Base-by-base conservation (phyloP, 2,888 invertebrate genomes). In the Callyntrura guangdongensis region DNA sequence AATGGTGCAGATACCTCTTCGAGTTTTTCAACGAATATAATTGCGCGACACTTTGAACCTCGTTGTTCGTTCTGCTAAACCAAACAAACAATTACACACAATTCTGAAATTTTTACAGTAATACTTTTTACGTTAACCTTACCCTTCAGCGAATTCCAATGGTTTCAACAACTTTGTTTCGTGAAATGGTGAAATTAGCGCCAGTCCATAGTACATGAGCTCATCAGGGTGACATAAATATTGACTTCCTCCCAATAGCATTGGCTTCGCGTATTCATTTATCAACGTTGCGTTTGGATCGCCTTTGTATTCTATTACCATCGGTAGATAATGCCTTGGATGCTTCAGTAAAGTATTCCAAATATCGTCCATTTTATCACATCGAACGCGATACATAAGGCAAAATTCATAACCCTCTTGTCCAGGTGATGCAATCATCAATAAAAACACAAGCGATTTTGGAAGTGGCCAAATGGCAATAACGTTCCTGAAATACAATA, bases 131-230 rank as follows among this genome's bases (percentile, higher is more conserved):
- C 25, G 5, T 64, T 45, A n/a, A n/a, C n/a, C n/a, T 9, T 25
- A 83, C 83, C 67, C n/a, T 61, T 36, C 56, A 36, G 53, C 8
- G n/a, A 45, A 17, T 36, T 79, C 69, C 2, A 59, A 4, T n/a
- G 90, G 90, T 53, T 64, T 86, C 9, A 90, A 36, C 8, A 56
- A 49, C 14, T 83, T 61, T 0, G 74, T 36, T 14, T 53, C 82
- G n/a, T 53, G 27, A 22, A 86, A 47, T 0, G 86, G 86, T 1
- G 90, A 90, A n/a, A 86, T 59, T 0, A 90, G 20, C 0, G 90
- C 49, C 12, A 90, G 17, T 0, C 90, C 86, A 27, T 86, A 90
- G 61, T 47, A 74, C 0, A 45, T 22, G 0, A 9, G 17, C 14
- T 47, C 81, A 14, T 0, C 0, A 0, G 67, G 64, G 14, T 8